Evolutionary conservation across 2,113 vertebrate genomes (phyloP).

Genomic region (Tringa solitaria): DNA sequence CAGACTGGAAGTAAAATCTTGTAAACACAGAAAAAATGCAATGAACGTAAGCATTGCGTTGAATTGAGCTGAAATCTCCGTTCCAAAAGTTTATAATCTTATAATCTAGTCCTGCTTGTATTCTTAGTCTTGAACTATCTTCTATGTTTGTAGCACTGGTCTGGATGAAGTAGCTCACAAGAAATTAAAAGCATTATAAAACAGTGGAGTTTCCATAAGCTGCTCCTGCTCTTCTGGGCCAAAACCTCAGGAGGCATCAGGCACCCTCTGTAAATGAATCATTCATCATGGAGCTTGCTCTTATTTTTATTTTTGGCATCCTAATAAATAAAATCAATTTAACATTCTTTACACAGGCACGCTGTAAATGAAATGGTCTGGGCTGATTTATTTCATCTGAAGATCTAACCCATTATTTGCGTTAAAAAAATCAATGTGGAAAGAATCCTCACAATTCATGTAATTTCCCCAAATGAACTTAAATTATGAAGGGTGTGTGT

Average conservation of each 20-base stretch:
- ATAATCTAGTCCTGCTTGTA: background rate
- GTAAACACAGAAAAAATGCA: background rate
- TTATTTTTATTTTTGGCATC: background rate
- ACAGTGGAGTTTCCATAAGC: background rate
- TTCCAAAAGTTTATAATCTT: background rate
- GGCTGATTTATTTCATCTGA: background rate
- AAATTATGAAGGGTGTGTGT: background rate
- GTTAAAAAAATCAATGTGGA: background rate
- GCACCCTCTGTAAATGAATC: background rate
- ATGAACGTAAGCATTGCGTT: background rate
- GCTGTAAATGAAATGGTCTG: background rate
- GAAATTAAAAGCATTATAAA: background rate
- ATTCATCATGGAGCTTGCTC: background rate
- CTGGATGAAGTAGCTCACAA: background rate
- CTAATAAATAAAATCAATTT: background rate
- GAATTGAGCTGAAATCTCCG: background rate
- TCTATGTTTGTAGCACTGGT: background rate
- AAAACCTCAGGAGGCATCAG: background rate
- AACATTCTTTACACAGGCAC: background rate
- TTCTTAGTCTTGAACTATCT: background rate
- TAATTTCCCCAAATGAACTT: background rate
- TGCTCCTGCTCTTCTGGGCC: background rate
- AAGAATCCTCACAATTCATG: background rate
- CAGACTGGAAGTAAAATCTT: background rate
- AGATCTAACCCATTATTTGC: background rate